phyloP scores from a whole-genome alignment of 2,797 vertebrate species.

The Morelia viridis region DNA sequence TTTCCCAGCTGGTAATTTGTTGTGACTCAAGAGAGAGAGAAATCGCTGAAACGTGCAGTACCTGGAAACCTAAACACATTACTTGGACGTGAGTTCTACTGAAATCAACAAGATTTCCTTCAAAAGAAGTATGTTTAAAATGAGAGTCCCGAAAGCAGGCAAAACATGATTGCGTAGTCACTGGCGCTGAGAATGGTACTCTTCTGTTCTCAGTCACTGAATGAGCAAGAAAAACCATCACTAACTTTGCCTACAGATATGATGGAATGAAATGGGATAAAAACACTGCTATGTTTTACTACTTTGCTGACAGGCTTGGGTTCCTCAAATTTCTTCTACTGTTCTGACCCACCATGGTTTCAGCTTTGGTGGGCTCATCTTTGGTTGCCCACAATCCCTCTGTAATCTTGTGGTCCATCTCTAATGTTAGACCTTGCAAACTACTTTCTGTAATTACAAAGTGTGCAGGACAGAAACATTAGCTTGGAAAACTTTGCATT shows the following conservation, averaged over 20 bases:
- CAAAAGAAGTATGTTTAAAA: not conserved
- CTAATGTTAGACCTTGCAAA: not conserved
- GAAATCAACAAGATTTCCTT: not conserved
- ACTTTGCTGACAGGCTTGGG: not conserved
- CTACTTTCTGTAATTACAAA: slow-evolving; percentile 32
- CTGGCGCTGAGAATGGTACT: not conserved
- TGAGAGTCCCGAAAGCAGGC: not conserved
- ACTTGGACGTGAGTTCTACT: not conserved
- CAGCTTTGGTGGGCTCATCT: slow-evolving; percentile 20
- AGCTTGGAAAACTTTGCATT: not conserved
- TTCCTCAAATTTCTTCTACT: not conserved
- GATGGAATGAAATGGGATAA: slow-evolving; percentile 12
- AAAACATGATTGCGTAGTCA: not conserved
- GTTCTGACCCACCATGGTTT: not conserved
- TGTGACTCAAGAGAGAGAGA: slow-evolving; percentile 2
- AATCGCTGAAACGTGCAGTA: not conserved
- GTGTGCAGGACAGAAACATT: slow-evolving; percentile 4
- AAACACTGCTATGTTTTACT: not conserved
- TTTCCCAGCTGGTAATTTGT: slow-evolving; percentile 16
- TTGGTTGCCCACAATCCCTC: slow-evolving; percentile 13
- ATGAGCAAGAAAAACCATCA: slow-evolving; percentile 27
- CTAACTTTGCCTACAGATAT: not conserved
- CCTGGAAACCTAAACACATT: not conserved
- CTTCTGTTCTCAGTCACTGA: not conserved
- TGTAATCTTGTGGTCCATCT: slow-evolving; percentile 35